Base-by-base conservation (phyloP, 2,888 invertebrate species). In the Mayetiola destructor region DNA sequence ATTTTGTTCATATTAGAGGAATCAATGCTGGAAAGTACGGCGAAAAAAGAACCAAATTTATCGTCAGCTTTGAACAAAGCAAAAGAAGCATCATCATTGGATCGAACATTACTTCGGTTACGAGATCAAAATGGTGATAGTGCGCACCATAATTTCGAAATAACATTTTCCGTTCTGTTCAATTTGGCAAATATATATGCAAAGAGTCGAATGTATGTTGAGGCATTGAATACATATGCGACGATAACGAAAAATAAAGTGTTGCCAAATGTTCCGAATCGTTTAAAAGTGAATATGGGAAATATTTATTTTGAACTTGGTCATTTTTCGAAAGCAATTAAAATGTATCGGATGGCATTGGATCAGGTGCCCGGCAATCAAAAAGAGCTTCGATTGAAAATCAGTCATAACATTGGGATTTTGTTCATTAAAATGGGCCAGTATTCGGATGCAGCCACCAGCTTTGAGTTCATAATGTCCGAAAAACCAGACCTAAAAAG, bases 391-490 rank as follows among this genome's bases (percentile, higher is more conserved):
- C 85, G 94, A 83, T 87, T 73, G 65, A 94, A 93, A 75, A 93
- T 99, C 62, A 94, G 96, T 82, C 95, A 96, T 73, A 99, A 99
- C 68, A 97, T 99, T 66, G 72, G 71, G 0, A 81, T 95, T 61
- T 79, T 95, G 23, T 88, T 97, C 68, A 89, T 97, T 23, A 88
- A 90, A 67, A 89, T 96, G 88, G 92, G 92, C 29, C 93, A 95
- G 70, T 93, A 93, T 72, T 87, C 88, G 56, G 97, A 99, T 69
- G 97, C 99, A 0, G 87, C 94, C 52, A 88, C 89, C 3, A 93
- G 92, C 65, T 93, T 99, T 71, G 97, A 99, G 69, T 95, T 93
- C 72, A 95, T 97, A 59, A 94, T 99, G 91, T 88, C 90, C 57
- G 96, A 97, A 70, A 85, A 88, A 64, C 86, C 94, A 0, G 90